Evolutionary conservation across 2,797 vertebrate genomes (phyloP).

Genomic region (Eospalax fontanierii): DNA sequence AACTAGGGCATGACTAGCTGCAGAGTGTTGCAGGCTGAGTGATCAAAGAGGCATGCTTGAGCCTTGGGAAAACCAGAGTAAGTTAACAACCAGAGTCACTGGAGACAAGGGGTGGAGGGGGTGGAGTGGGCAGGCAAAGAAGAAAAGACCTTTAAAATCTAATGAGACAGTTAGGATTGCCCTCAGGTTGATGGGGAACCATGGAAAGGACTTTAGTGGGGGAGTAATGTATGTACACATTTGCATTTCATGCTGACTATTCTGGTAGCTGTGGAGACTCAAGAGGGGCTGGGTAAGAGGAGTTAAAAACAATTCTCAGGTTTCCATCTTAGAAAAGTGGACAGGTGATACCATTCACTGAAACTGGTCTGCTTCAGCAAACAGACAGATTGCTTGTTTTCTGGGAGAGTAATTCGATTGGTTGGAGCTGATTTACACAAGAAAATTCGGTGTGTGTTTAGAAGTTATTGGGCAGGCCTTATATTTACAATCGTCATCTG

Average conservation of each 20-base stretch:
- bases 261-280: background rate
- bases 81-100: background rate
- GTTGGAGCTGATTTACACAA: background rate
- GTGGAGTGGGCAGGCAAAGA: background rate
- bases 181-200: background rate
- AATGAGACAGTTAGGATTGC: background rate
- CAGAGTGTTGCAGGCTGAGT: background rate
- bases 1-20: background rate
- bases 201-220: background rate
- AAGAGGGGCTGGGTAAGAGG: background rate
- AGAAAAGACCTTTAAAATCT: slow-evolving; percentile 6
- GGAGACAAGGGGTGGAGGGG: background rate
- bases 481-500: background rate
- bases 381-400: background rate
- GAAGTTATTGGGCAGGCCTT: background rate
- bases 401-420: background rate
- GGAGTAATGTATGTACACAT: background rate
- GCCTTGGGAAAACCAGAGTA: slow-evolving; percentile 14
- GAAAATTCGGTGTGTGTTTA: slow-evolving; percentile 28
- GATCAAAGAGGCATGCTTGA: background rate
- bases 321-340: background rate
- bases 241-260: background rate
- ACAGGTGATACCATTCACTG: background rate
- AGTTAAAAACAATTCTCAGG: background rate
- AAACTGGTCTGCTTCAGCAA: background rate